Conservation (phyloP, 2,888 invertebrate genomes). For the Griposia aprilina region DNA sequence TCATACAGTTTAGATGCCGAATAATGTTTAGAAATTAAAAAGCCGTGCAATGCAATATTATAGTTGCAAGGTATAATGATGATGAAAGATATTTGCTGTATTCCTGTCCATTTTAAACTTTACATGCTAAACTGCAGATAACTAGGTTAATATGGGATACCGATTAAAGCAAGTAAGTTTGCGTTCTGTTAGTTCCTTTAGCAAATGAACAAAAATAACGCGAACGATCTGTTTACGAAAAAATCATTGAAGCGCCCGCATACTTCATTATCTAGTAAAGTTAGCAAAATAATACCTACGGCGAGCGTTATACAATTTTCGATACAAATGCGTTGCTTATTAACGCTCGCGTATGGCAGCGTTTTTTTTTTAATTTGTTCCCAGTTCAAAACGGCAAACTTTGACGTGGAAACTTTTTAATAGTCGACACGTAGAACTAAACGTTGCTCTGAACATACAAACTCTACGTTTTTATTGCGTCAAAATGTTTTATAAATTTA, state of each 20-base stretch:
- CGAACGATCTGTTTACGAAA: slow-evolving; percentile 22
- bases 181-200: slow-evolving; percentile 13
- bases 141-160: slow-evolving; percentile 21
- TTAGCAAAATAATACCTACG: slow-evolving; percentile 66
- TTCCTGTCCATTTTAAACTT: slow-evolving; percentile 23
- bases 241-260: slow-evolving; percentile 48
- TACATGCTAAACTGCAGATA: slow-evolving; percentile 5
- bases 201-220: neutral
- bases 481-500: slow-evolving; percentile 70
- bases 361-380: slow-evolving; percentile 74
- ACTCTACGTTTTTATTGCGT: slow-evolving; percentile 69
- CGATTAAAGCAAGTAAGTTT: slow-evolving; percentile 20
- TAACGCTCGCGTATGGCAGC: slow-evolving; percentile 65
- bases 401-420: slow-evolving; percentile 77
- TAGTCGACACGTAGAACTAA: slow-evolving; percentile 78
- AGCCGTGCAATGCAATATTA: neutral
- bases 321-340: slow-evolving; percentile 71
- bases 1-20: neutral
- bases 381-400: slow-evolving; percentile 76
- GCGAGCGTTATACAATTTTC: slow-evolving; percentile 71
- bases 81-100: neutral
- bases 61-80: neutral
- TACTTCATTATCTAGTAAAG: slow-evolving; percentile 68
- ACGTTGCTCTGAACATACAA: slow-evolving; percentile 71
- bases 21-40: slow-evolving; percentile 4